These are phyloP conservation scores for Enteromius argenteus DNA, from an alignment of 2,797 vertebrate genomes.

Conservation along the genomic window DNA sequence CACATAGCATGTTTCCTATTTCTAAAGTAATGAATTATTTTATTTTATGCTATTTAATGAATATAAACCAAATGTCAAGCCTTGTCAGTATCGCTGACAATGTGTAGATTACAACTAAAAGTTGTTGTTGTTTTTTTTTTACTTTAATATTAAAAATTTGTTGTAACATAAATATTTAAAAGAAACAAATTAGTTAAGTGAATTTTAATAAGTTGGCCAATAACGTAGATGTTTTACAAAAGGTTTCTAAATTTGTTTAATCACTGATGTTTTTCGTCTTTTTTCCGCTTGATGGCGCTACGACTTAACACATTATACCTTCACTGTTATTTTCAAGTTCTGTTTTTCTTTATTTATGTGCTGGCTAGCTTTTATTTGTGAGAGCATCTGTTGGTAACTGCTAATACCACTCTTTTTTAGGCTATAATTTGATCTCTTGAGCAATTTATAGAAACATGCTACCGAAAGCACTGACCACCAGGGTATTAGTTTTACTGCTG, in stretches of 20 bases:
- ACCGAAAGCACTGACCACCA: background rate
- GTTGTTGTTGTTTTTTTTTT: no score
- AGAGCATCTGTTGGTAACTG: background rate
- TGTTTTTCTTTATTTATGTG: background rate
- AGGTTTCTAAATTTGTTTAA: background rate
- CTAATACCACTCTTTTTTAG: background rate
- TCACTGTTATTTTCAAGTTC: background rate
- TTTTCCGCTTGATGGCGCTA: constrained; percentile 12
- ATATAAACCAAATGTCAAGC: background rate
- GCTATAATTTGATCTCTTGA: background rate
- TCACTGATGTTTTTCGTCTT: background rate
- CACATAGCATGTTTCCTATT: background rate
- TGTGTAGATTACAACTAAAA: background rate
- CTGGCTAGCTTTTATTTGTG: background rate
- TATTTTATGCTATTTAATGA: background rate
- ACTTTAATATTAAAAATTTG: background rate
- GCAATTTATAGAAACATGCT: background rate
- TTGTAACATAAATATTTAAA: background rate
- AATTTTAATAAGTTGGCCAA: background rate
- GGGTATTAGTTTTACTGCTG: background rate
- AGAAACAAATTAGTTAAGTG: background rate
- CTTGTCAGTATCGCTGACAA: background rate
- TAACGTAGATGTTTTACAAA: background rate
- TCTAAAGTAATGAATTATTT: no score
- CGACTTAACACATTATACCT: background rate